phyloP scores from a whole-genome alignment of 2,888 invertebrate species.

The Drosophila algonquin region DNA sequence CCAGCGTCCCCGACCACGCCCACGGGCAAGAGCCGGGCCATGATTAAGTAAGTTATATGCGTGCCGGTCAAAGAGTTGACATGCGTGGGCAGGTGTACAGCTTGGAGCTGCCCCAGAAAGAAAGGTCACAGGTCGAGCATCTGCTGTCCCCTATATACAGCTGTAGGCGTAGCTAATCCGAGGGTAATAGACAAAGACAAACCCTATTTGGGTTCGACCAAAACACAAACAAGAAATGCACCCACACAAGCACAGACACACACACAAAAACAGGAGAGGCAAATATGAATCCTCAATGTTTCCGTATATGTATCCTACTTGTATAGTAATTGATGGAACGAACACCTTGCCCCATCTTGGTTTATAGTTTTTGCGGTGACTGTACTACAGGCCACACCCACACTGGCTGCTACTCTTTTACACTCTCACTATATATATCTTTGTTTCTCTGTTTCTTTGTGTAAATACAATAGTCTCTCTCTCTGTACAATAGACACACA shows the following conservation, averaged over 20 bases:
- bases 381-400: slow-evolving; percentile 54
- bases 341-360: slow-evolving; percentile 41
- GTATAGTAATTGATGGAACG: slow-evolving; percentile 37
- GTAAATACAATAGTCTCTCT: slow-evolving; percentile 51
- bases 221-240: slow-evolving; percentile 7
- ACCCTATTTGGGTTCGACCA: slow-evolving; percentile 32
- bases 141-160: slow-evolving; percentile 14
- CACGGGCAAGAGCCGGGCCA: slow-evolving; percentile 66
- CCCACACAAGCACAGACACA: slow-evolving; percentile 9
- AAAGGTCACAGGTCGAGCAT: slow-evolving; percentile 52
- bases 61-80: slow-evolving; percentile 61
- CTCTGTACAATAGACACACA: not conserved
- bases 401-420: not conserved
- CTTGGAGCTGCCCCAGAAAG: too few species aligned
- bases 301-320: slow-evolving; percentile 28
- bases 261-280: slow-evolving; percentile 40
- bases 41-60: slow-evolving; percentile 80
- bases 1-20: slow-evolving; percentile 44
- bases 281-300: slow-evolving; percentile 23
- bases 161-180: slow-evolving; percentile 40
- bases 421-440: slow-evolving; percentile 24
- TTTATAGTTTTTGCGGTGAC: slow-evolving; percentile 61
- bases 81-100: slow-evolving; percentile 23
- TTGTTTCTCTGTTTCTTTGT: slow-evolving; percentile 38
- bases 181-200: slow-evolving; percentile 23